Evolutionary conservation across 2,113 vertebrate genomes (phyloP), one percentile per base, ranked within the genome.

Genomic region (Axis porcinus): DNA sequence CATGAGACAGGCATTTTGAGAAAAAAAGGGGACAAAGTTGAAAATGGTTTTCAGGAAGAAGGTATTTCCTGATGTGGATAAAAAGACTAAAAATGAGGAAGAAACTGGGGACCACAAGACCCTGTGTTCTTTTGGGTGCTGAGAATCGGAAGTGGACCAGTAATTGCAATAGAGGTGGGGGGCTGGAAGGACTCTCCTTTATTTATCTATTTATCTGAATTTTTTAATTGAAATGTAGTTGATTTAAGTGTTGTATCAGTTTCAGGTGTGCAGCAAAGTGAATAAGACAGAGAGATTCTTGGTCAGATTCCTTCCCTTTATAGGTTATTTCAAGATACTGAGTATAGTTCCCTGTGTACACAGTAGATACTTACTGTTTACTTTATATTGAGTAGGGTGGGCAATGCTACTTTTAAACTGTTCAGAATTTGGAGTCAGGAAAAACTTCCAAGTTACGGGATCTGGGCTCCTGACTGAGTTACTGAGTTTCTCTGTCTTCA

Each of bases 81-180:
- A 55, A 43, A 89, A 92, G 43, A 87, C 95, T 88, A 64, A 95
- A 97, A 97, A 86, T 62, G 76, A 52, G 58, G 10, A 93, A 91
- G 54, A 93, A 55, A 81, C 17, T 70, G 36, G 47, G 4, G 33
- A 30, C 11, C 47, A 55, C 40, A 83, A 94, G 43, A 82, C 43
- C 21, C 67, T 70, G 3, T 89, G 67, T 79, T 58, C 25, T 67
- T 78, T 92, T 40, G 6, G 25, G 17, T 33, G 27, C 57, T 62
- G 62, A 94, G 45, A 93, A 78, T 15, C 3, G 6, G 79, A 96
- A 62, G 28, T 33, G 19, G 33, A 95, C 23, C 15, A 94, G 70
- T 78, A 89, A 86, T 23, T 89, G 45, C 67, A 27, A 57, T 23
- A 86, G n/a, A 81, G 82, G 33, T 36, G 19, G 19, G 47, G 19